phyloP scores from a whole-genome alignment of 2,888 invertebrate species.

The Plusia festucae region DNA sequence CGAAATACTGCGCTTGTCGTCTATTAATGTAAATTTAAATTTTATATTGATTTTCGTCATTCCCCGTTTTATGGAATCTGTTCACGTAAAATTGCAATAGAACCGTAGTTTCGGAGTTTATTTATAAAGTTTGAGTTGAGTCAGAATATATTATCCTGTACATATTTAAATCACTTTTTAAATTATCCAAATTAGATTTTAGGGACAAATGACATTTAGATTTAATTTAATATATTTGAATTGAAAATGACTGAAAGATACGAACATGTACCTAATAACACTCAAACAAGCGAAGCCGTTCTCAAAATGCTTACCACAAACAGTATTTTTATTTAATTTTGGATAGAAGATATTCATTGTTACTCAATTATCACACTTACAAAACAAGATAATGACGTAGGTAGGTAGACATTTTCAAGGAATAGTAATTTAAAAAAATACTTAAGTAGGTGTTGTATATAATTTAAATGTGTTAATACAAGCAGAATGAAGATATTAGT shows the following conservation, averaged over 20 bases:
- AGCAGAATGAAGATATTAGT: neutral
- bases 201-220: no score
- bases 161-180: no score
- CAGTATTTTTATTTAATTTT: no score
- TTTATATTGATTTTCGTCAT: slow-evolving; percentile 31
- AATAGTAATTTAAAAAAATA: neutral
- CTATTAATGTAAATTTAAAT: slow-evolving; percentile 35
- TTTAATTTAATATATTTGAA: no score
- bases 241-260: no score
- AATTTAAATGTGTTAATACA: slow-evolving; percentile 1
- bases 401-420: neutral
- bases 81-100: slow-evolving; percentile 28
- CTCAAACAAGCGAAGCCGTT: no score
- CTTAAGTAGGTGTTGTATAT: neutral
- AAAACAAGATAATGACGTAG: neutral
- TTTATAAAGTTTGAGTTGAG: neutral
- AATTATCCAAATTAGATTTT: no score
- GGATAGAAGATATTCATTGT: neutral
- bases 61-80: slow-evolving; percentile 32
- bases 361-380: neutral
- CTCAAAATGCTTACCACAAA: no score
- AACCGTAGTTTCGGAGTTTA: slow-evolving; percentile 1
- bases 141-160: no score
- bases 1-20: slow-evolving; percentile 37
- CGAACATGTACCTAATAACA: no score